Evolutionary conservation across 2,797 vertebrate genomes (phyloP).

Genomic region (Gobio occitaniae): DNA sequence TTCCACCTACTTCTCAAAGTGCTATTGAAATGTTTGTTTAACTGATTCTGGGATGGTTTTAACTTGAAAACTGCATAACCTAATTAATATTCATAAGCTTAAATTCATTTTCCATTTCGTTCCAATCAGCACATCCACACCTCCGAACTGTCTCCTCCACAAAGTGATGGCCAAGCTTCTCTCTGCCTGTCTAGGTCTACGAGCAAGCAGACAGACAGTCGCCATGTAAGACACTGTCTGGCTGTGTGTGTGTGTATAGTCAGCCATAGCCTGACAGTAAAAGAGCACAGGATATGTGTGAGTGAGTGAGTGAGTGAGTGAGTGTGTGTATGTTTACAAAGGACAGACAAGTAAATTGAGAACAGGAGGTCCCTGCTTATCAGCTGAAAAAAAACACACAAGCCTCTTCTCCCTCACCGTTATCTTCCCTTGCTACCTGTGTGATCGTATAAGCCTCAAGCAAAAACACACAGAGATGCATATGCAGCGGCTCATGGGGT

Average conservation of each 20-base stretch:
- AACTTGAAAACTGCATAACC: not conserved
- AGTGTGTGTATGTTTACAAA: slow-evolving; percentile 21
- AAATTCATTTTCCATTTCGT: not conserved
- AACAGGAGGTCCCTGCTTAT: slow-evolving; percentile 47
- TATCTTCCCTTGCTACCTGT: slow-evolving; percentile 36
- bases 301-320: not conserved
- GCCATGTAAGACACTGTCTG: slow-evolving; percentile 6
- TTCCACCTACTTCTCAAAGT: not conserved
- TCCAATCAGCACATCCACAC: not conserved
- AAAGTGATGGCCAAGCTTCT: not conserved
- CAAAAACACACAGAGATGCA: slow-evolving; percentile 5
- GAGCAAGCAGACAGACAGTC: not conserved
- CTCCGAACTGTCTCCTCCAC: not conserved
- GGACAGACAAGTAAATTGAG: slow-evolving; percentile 37
- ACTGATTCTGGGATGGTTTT: not conserved
- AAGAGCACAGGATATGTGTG: not conserved
- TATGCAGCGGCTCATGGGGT: not conserved
- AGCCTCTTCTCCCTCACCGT: slow-evolving; percentile 14
- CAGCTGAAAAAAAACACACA: slow-evolving; percentile 24
- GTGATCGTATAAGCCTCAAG: slow-evolving; percentile 36
- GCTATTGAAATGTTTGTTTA: not conserved
- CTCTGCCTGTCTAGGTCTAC: not conserved
- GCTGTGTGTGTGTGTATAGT: not conserved
- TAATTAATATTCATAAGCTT: not conserved
- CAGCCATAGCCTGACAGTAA: slow-evolving; percentile 1